Evolutionary conservation across 2,888 invertebrate species (phyloP), one percentile per base, ranked within the genome.

Genomic region (Apotomis betuletana): DNA sequence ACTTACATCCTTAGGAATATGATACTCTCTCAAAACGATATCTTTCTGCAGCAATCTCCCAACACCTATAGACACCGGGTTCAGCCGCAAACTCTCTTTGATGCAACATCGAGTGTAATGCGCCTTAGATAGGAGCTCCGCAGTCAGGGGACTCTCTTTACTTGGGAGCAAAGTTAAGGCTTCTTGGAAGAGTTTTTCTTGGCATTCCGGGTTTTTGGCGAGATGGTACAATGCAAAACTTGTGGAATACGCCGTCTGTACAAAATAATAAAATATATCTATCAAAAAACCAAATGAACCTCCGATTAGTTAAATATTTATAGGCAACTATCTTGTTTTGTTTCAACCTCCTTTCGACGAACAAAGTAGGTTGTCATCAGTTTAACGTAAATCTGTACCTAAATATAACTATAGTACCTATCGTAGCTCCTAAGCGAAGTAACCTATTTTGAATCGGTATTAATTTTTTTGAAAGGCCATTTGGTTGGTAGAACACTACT

Each of bases 61-160:
- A 67, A 97, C 94, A 5, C 98, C 98, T 70, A 98, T 94, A 0
- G 98, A 96, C 44, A 98, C 95, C 0, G 98, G 98, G 87, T 97
- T 96, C 62, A 98, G 83, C 74, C 98, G 94, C 41, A 97, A 93
- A 4, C 96, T 95, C 88, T 99, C 99, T 85, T 98, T 98, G 1
- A 98, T 89, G 77, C 96, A 96, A 57, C 97, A 96, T 83, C 96
- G 96, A 0, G 96, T 92, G 82, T 97, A 98, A 0, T 91, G 87
- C 12, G 97, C 96, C 68, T 95, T 94, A 3, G 91, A 86, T 57
- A 95, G 60, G 2, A 94, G 87, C 52, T 95, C 95, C 3, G 94
- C 83, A 0, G 95, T 95, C 0, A 97, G 88, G 0, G 87, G 77
- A 51, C 94, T 89, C 64, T 93, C 83, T 51, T 89, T 83, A 52